phyloP scores from a whole-genome alignment of 2,888 invertebrate species.

The Anoncus sp. region DNA sequence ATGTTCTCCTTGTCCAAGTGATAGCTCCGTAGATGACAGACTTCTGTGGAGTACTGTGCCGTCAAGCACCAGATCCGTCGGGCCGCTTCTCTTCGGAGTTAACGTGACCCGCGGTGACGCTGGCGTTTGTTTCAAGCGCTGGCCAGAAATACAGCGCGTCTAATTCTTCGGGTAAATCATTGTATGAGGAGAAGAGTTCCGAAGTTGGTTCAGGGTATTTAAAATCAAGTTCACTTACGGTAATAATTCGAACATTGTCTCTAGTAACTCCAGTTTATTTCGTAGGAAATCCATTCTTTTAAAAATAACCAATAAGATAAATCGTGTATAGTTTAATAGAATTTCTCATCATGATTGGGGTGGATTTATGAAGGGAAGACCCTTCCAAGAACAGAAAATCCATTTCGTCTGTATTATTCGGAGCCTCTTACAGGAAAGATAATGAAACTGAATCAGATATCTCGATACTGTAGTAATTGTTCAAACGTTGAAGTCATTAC shows the following conservation, averaged over 20 bases:
- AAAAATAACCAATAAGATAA: no score
- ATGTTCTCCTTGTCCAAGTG: not conserved
- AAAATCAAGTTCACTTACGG: no score
- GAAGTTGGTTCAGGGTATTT: not conserved
- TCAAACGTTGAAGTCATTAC: conserved; percentile 1
- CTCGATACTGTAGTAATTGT: not conserved
- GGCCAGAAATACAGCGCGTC: not conserved
- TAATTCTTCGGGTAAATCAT: not conserved
- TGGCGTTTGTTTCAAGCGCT: conserved; percentile 15
- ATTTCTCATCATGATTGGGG: no score
- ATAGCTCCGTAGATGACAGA: conserved; percentile 6
- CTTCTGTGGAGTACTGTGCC: conserved; percentile 17
- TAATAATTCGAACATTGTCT: no score
- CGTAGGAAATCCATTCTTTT: no score
- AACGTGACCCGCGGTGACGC: conserved; percentile 25
- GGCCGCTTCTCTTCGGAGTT: conserved; percentile 24
- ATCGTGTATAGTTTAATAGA: no score
- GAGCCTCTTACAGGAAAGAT: no score
- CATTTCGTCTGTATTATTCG: no score
- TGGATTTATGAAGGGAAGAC: no score
- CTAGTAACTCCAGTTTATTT: no score
- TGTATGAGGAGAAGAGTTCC: not conserved
- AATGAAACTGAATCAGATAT: not conserved
- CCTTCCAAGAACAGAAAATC: no score
- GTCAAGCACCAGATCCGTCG: conserved; percentile 15